Base-by-base conservation (phyloP, 1,140 invertebrate species). In the Thaumetopoea pityocampa region DNA sequence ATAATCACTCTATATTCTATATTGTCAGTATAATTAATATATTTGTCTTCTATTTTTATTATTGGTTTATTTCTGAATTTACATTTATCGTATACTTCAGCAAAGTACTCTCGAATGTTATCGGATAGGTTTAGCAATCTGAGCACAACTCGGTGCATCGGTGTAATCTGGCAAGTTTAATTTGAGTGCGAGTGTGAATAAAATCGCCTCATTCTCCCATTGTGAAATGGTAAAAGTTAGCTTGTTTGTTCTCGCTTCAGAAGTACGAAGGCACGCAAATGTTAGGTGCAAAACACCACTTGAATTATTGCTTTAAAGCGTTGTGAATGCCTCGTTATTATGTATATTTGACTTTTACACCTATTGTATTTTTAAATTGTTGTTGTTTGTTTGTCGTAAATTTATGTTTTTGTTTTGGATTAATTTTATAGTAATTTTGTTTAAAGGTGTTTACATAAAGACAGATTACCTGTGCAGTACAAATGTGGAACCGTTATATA, bases 241-340 rank as follows among this genome's bases (percentile, higher is more conserved):
- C 67, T 64, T 73, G 72, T 77, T 77, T 77, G 66, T 73, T 63
- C 61, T 59, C 62, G 63, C 67, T 71, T 62, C 54, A 45, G 51
- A 63, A 57, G 59, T 60, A 54, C 42, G 56, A 50, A 49, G 50
- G 58, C 55, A 69, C 54, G 59, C 53, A 52, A 58, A 63, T 55
- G 46, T 58, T 51, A 62, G 67, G 67, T 76, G 67, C 57, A 60
- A 64, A 67, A 62, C 57, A 48, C 57, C 54, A 28, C 35, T 50
- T 62, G 53, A 67, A 46, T 67, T 67, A 64, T 58, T 54, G 54
- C 50, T 28, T 43, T 46, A 44, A 37, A 37, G 40, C 26, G 37
- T 11, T 17, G 17, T 28, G 17, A 18, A 38, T 38, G 26, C 8
- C 24, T 28, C 29, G 36, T 38, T 38, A 38, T 38, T 38, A 26